Conservation (phyloP, 2,797 vertebrate genomes). For the Amblyopsis hoosieri region DNA sequence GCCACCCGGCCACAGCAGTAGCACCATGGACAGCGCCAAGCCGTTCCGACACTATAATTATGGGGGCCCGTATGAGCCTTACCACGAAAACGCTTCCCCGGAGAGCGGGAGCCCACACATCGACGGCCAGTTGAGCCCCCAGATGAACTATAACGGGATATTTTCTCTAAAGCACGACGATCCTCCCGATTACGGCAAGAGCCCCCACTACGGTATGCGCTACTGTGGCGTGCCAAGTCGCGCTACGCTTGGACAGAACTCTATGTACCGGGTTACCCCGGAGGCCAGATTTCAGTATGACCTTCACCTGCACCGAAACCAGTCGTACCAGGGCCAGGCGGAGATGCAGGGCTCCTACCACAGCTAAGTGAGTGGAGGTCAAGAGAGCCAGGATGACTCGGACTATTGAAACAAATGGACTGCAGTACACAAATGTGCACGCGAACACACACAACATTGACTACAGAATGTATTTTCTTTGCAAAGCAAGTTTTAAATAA, state of each 20-base stretch:
- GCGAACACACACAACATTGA: not conserved
- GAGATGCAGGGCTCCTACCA: slow-evolving; percentile 96
- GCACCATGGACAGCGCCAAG: slow-evolving; percentile 87
- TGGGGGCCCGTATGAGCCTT: slow-evolving; percentile 90
- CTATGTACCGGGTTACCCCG: slow-evolving; percentile 93
- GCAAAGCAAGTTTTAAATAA: slow-evolving; percentile 4
- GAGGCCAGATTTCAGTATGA: slow-evolving; percentile 97
- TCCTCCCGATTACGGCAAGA: slow-evolving; percentile 92
- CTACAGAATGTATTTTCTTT: slow-evolving; percentile 21
- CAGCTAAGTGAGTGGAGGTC: slow-evolving; percentile 88
- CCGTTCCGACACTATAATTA: slow-evolving; percentile 94
- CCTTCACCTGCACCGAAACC: slow-evolving; percentile 95
- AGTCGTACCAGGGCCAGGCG: slow-evolving; percentile 92
- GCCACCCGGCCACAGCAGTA: slow-evolving; percentile 85
- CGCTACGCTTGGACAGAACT: slow-evolving; percentile 90
- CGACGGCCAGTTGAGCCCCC: slow-evolving; percentile 92
- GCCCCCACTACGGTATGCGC: slow-evolving; percentile 95
- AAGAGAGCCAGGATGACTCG: slow-evolving; percentile 1
- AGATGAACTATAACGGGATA: slow-evolving; percentile 98
- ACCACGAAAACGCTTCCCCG: slow-evolving; percentile 93
- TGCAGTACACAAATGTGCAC: slow-evolving; percentile 34
- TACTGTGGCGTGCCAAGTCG: slow-evolving; percentile 93
- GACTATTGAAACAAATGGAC: slow-evolving; percentile 29
- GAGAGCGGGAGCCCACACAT: slow-evolving; percentile 92
- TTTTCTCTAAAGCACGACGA: slow-evolving; percentile 97